Base-by-base conservation (phyloP, 2,888 invertebrate genomes). In the Plebejus anna region DNA sequence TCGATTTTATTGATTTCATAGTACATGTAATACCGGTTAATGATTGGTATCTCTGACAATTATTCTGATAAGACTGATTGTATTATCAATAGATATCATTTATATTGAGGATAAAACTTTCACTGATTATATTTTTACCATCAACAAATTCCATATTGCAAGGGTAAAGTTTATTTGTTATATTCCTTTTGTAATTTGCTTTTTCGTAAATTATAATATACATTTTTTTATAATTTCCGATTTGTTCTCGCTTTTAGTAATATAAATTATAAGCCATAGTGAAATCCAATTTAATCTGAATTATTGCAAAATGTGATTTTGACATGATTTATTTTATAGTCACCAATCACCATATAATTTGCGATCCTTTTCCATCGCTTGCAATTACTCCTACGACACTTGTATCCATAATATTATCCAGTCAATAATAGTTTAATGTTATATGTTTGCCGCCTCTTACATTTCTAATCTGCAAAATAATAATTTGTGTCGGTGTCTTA, bases 401-500 rank as follows among this genome's bases (percentile, higher is more conserved):
- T 38, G 5, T 38, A 38, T 51, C 3, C 51, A 51, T 51, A 3
- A 51, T 51, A 3, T 2, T 32, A 51, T 51, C 47, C 2, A 47
- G 47, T 47, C 11, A 11, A 47, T 3, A 51, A 57, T 57, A n/a
- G n/a, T n/a, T 16, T 42, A 6, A 22, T 59, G 5, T n/a, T n/a
- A 4, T 6, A 2, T 22, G n/a, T 22, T 7, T 3, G 13, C 32
- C 73, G 16, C 36, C 55, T 73, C 73, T 73, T 16, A 16, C 5
- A 55, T 13, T 16, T 0, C 11, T 28, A 47, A 32, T 28, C 6
- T 51, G 13, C 51, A 16, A 73, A 32, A 73, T 73, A 73, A 86
- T 88, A 88, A 88, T 89, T 89, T 88, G 88, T 88, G 89, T 87
- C 84, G 87, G 88, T 87, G 89, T 89, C 89, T 85, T 32, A 70